Base-by-base conservation (phyloP, 2,797 vertebrate species). In the Phoebastria nigripes region DNA sequence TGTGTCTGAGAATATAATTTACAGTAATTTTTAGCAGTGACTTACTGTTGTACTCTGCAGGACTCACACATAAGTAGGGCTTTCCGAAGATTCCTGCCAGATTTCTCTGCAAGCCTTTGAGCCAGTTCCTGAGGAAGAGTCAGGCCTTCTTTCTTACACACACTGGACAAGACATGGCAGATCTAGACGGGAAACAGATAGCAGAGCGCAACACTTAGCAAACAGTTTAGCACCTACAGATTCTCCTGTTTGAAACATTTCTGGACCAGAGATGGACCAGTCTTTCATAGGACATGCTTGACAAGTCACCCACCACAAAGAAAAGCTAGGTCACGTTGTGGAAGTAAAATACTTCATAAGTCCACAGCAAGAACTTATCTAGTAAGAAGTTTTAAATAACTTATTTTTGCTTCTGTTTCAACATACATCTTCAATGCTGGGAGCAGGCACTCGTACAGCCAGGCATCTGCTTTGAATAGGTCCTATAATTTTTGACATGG, bases 41-140 rank as follows among this genome's bases (percentile, higher is more conserved):
- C 99, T 98, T 97, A 99, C 99, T 99, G 99, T 91, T 99, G 99
- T 54, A 99, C 99, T 97, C 99, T 98, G 98, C 99, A 99, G 85
- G 99, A 99, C 92, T 99, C 99, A 5, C 99, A 99, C 99, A 99
- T 99, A 44, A 99, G 97, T 9, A 99, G 97, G 1, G 99, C 99
- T 96, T 99, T 99, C 59, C 99, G 98, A 62, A 99, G 99, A 96
- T 99, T 99, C 79, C 99, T 98, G 62, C 98, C 98, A 16, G 99
- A 99, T 93, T 99, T 99, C 91, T 99, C 99, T 6, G 99, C 97
- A 94, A 99, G 98, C 73, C 97, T 98, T 59, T 97, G 98, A 94
- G 99, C 99, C 93, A 99, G 97, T 15, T 99, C 99, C 22, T 98
- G 97, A 15, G 99, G 99, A 80, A 99, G 98, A 62, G 95, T 91